Evolutionary conservation across 2,888 invertebrate species (phyloP), one percentile per base, ranked within the genome.

Genomic region (Zygaena filipendulae): DNA sequence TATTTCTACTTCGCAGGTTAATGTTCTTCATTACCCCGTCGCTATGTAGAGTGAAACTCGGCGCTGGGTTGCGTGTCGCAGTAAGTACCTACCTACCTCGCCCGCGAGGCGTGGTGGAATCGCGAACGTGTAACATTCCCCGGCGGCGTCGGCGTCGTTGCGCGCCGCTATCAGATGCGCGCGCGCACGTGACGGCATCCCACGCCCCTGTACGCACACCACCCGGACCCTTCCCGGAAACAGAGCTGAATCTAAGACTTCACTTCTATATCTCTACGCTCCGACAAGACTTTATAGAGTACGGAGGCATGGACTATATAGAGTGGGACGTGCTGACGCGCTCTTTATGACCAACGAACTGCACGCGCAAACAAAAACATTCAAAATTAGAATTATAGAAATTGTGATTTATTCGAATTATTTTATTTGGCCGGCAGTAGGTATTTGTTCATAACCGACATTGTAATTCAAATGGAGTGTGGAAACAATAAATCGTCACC

Each of bases 181-280:
- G 40, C 32, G 49, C 48, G 61, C 63, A 67, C 74, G 72, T 75
- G 74, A 67, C 53, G 70, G 67, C 54, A 69, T 66, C 56, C 51
- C 43, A 39, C 45, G 33, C 33, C 33, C 26, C 13, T 20, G 19
- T 33, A 42, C 33, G 43, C 38, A 32, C 38, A 44, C 39, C 37
- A 33, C 37, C 31, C 32, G 30, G 35, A 29, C 39, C 33, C 40
- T 47, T 47, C 47, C 35, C 28, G 40, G 48, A 49, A 49, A 43
- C 42, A 35, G 39, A 37, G 40, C 47, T 43, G 26, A 27, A 35
- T 37, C 31, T 39, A 30, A 26, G 27, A 25, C 20, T 19, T 13
- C 25, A 22, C 32, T 27, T 32, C 40, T n/a, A 30, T 35, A 36
- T 41, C 42, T 41, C 32, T 39, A n/a, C n/a, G n/a, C 24, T 14